Percentiles rank a stretch among this genome's conserved stretches.
Conservation (phyloP, 2,797 vertebrate genomes). For the Syndactyla subalaris region DNA sequence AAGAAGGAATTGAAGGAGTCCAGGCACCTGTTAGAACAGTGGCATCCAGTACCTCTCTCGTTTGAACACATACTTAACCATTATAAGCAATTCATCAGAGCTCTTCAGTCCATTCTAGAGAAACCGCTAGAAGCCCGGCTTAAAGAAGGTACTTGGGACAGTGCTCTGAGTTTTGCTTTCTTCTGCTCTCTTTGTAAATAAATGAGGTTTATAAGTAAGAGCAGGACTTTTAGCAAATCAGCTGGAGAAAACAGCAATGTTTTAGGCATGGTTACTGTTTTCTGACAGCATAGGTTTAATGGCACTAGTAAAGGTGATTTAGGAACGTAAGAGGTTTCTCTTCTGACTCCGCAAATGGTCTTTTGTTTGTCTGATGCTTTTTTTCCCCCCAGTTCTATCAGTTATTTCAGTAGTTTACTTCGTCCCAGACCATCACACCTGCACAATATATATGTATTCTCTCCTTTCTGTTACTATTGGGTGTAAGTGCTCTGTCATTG, state of each 20-base stretch:
- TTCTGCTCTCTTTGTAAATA: neutral
- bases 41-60: constrained; percentile 60
- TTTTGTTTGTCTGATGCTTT: neutral
- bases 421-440: neutral
- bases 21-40: constrained; percentile 43
- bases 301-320: neutral
- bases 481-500: neutral
- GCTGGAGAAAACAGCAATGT: neutral
- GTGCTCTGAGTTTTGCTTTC: neutral
- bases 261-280: neutral
- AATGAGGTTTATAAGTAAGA: neutral
- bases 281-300: neutral
- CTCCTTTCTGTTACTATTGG: neutral
- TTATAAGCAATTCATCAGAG: constrained; percentile 44
- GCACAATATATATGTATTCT: neutral
- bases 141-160: constrained; percentile 63
- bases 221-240: neutral
- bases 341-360: neutral
- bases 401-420: neutral
- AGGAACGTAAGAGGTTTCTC: neutral
- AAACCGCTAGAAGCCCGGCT: constrained; percentile 63
- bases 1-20: constrained; percentile 63
- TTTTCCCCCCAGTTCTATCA: neutral
- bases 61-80: constrained; percentile 74
- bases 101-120: constrained; percentile 59